Percentiles rank a stretch among this genome's conserved stretches.
Conservation (phyloP, 2,113 vertebrate genomes). For the Dinomys branickii region DNA sequence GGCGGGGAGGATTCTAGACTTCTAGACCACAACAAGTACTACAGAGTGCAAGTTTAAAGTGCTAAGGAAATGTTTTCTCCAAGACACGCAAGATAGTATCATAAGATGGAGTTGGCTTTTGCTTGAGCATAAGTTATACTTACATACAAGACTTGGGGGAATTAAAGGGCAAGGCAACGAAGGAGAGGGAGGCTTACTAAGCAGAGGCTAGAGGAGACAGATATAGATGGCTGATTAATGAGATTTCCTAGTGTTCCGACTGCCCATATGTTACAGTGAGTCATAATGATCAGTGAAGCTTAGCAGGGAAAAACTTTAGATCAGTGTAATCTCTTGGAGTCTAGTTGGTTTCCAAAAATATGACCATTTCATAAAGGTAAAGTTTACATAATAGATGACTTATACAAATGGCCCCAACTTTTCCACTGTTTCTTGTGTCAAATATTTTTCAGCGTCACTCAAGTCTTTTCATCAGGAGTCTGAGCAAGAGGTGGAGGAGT, state of each 20-base stretch:
- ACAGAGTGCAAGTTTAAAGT: background rate
- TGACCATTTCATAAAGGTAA: constrained; percentile 10
- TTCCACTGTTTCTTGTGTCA: background rate
- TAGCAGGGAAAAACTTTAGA: constrained; percentile 30
- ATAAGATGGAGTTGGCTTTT: background rate
- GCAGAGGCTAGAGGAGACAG: background rate
- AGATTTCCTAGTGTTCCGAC: constrained; percentile 1
- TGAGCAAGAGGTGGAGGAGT: accelerated
- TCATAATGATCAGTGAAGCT: constrained; percentile 46
- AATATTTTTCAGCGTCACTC: background rate
- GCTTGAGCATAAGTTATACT: background rate
- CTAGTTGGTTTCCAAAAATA: constrained; percentile 54
- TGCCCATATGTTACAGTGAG: constrained; percentile 50
- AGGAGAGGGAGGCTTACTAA: background rate
- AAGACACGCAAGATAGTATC: background rate
- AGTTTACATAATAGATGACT: background rate
- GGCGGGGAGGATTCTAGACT: background rate
- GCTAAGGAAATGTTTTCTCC: background rate
- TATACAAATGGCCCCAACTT: background rate
- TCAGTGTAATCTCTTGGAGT: constrained; percentile 43
- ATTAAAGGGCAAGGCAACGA: background rate
- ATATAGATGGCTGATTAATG: constrained; percentile 46
- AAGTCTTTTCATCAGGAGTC: background rate
- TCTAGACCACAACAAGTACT: background rate
- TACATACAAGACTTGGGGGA: constrained; percentile 34